phyloP scores from a whole-genome alignment of 2,888 invertebrate species.

The Cenopis cana region DNA sequence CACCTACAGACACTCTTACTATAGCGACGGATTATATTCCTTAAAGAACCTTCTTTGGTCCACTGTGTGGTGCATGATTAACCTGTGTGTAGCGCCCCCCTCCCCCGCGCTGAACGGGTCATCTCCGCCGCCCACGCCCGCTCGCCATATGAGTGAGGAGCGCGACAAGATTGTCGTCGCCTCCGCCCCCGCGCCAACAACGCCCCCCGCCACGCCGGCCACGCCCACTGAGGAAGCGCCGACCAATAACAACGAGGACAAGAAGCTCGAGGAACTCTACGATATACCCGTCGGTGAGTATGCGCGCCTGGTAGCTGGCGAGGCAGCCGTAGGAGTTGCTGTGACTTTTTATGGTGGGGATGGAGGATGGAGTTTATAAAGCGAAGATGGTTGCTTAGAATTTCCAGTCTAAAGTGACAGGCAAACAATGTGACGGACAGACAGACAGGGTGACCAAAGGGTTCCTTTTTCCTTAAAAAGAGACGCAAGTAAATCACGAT shows the following conservation, averaged over 20 bases:
- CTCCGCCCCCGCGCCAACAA: constrained; percentile 41
- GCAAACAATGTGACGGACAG: too few relatives aligned
- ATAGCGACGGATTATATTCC: too few relatives aligned
- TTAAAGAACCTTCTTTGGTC: constrained; percentile 10
- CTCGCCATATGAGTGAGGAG: constrained; percentile 43
- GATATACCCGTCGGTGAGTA: constrained; percentile 94
- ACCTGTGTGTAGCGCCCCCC: constrained; percentile 52
- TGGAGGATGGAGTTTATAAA: too few relatives aligned
- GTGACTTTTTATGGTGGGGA: background rate
- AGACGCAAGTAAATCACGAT: too few relatives aligned
- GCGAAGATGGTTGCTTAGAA: too few relatives aligned
- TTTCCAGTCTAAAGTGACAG: too few relatives aligned
- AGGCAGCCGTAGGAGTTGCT: constrained; percentile 44
- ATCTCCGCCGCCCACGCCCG: constrained; percentile 48
- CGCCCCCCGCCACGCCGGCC: constrained; percentile 48
- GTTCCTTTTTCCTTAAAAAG: too few relatives aligned
- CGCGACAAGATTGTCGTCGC: constrained; percentile 37
- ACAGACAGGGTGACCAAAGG: too few relatives aligned
- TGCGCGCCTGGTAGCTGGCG: constrained; percentile 36
- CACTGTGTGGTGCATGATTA: constrained; percentile 36
- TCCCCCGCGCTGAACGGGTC: constrained; percentile 54
- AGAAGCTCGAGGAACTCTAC: constrained; percentile 91
- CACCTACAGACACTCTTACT: too few relatives aligned
- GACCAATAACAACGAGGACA: constrained; percentile 67
- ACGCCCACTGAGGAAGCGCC: constrained; percentile 50